Base-by-base conservation (phyloP, 2,888 invertebrate species). In the Lamellibrachia columna region DNA sequence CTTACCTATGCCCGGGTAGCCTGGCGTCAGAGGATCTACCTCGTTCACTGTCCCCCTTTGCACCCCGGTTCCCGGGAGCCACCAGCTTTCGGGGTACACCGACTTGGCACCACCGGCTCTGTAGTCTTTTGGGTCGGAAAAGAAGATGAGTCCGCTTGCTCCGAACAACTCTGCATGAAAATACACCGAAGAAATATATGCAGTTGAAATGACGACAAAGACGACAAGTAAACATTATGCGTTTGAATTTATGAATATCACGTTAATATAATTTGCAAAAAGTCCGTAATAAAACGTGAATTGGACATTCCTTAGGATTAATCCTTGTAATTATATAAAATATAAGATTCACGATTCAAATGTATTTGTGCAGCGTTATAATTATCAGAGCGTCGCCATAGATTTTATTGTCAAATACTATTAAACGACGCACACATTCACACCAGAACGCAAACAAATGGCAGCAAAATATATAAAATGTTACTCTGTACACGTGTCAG, bases 21-120 rank as follows among this genome's bases (percentile, higher is more conserved):
- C 96, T 2, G 97, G 97, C 8, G 97, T 97, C 2, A 97, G 95
- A 11, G 97, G 97, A 94, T 97, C 97, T 2, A 97, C 97, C 94
- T 94, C 94, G 3, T 94, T 93, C 52, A 94, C 95, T 7, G 96
- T 96, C 28, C 97, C 97, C 53, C 97, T 94, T 93, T 97, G 97
- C 7, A 97, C 96, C 15, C 96, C 97, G 75, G 96, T 95, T 2
- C 96, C 95, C 1, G 97, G 97, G 95, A 97, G 95, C 96, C 96
- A 97, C 95, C 96, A 96, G 28, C 95, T 95, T 91, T 96, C 94
- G 7, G 97, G 97, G 94, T 96, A 97, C 4, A 96, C 96, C 91
- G 95, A 93, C 6, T 93, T 94, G 52, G 95, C 95, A 8, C 95
- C 95, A 7, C 94, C 93, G 53, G 94, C 95, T 0, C 96, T 95